Conservation (phyloP, 1,140 invertebrate genomes). For the Cydia splendana region DNA sequence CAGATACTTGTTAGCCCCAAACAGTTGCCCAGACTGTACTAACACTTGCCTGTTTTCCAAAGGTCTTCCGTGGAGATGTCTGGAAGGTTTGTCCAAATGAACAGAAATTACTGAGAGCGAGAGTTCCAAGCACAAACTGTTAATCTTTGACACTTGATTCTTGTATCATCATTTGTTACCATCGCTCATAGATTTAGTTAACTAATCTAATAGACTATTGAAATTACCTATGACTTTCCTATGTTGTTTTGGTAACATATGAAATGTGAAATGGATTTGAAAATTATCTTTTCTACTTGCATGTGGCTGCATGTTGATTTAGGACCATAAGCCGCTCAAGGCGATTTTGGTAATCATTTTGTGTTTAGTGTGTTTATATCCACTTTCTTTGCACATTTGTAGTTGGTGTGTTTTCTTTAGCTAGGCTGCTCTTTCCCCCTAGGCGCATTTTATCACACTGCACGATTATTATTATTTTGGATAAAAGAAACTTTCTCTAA, state of each 20-base stretch:
- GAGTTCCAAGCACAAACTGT: slow-evolving; percentile 67
- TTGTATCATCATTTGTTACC: slow-evolving; percentile 66
- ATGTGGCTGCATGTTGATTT: slow-evolving; percentile 77
- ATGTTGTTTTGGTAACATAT: slow-evolving; percentile 66
- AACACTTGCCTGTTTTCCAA: slow-evolving; percentile 77
- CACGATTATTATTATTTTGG: slow-evolving; percentile 78
- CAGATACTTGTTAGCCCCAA: slow-evolving; percentile 65
- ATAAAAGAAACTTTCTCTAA: slow-evolving; percentile 71
- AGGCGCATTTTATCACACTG: slow-evolving; percentile 77
- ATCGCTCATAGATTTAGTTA: slow-evolving; percentile 45
- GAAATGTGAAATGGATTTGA: slow-evolving; percentile 53
- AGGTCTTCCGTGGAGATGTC: slow-evolving; percentile 84
- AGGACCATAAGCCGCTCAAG: slow-evolving; percentile 77
- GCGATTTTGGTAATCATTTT: slow-evolving; percentile 76
- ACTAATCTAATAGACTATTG: slow-evolving; percentile 3
- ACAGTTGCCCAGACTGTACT: slow-evolving; percentile 71
- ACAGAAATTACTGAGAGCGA: slow-evolving; percentile 69
- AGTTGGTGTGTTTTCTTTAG: slow-evolving; percentile 77
- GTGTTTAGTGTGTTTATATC: slow-evolving; percentile 65
- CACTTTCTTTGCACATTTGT: slow-evolving; percentile 79
- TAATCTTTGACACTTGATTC: slow-evolving; percentile 59
- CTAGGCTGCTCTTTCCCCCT: slow-evolving; percentile 77
- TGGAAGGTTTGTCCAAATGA: slow-evolving; percentile 83
- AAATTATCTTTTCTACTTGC: slow-evolving; percentile 72
- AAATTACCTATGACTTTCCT: slow-evolving; percentile 1